Conservation (phyloP, 1,140 invertebrate genomes). For the Drosophila navojoa region DNA sequence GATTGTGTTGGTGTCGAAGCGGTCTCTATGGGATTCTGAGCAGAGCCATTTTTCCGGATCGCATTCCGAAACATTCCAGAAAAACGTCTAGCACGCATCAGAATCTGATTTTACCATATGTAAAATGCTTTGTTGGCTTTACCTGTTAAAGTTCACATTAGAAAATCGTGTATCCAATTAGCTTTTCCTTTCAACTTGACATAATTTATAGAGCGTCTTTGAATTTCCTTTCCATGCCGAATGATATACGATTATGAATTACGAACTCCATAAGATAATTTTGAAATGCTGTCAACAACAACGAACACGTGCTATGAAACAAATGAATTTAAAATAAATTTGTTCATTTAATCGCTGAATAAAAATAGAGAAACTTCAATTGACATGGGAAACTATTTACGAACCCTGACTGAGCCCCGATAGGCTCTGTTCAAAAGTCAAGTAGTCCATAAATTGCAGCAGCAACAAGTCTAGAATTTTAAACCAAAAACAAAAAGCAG, state of each 20-base stretch:
- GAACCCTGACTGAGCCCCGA: constrained; percentile 38
- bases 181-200: no score
- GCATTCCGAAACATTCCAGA: constrained; percentile 55
- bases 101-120: neutral
- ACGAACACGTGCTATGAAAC: constrained; percentile 54
- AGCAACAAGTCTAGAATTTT: constrained; percentile 67
- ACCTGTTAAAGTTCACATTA: no score
- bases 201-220: no score
- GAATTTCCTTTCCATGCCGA: no score
- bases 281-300: constrained; percentile 16
- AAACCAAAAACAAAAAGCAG: constrained; percentile 54
- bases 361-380: constrained; percentile 37
- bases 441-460: constrained; percentile 68
- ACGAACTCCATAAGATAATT: constrained; percentile 44
- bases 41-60: constrained; percentile 53
- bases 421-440: constrained; percentile 43
- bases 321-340: neutral
- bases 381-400: constrained; percentile 32
- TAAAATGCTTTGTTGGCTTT: neutral
- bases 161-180: no score
- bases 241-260: constrained; percentile 43
- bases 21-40: constrained; percentile 45
- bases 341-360: constrained; percentile 53
- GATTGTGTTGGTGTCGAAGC: constrained; percentile 63
- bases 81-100: constrained; percentile 13